Evolutionary conservation across 2,113 vertebrate genomes (phyloP).

Genomic region (Podarcis raffonei): DNA sequence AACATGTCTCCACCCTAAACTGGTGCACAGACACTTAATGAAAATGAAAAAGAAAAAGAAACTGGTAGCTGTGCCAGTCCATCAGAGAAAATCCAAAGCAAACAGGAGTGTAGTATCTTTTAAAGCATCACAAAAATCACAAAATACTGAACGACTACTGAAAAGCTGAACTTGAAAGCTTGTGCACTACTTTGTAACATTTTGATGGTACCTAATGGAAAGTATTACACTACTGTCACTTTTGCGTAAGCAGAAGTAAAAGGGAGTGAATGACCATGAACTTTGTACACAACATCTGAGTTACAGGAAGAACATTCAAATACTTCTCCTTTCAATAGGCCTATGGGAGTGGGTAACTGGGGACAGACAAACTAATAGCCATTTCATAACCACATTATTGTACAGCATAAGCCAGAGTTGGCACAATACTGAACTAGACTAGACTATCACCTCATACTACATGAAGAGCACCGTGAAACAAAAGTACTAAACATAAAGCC

Average conservation of each 20-base stretch:
- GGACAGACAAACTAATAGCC: not conserved
- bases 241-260: not conserved
- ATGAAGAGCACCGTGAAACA: not conserved
- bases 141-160: not conserved
- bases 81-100: not conserved
- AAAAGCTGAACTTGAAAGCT: not conserved
- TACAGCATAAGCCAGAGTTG: constrained; percentile 5
- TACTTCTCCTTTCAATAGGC: constrained; percentile 30
- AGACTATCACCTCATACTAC: not conserved
- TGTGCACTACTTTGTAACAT: not conserved
- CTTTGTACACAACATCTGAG: constrained; percentile 12
- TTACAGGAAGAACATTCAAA: constrained; percentile 15
- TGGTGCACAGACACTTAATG: not conserved
- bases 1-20: not conserved
- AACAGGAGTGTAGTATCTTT: not conserved
- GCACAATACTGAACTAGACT: not conserved
- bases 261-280: constrained; percentile 27
- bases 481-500: not conserved
- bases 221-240: constrained; percentile 22
- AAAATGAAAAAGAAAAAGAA: not conserved
- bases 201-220: not conserved
- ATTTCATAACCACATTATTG: constrained; percentile 13
- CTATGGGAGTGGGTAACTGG: not conserved
- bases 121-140: not conserved
- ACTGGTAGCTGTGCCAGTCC: not conserved